Conservation (phyloP, 2,797 vertebrate genomes). For the Coreius guichenoti region DNA sequence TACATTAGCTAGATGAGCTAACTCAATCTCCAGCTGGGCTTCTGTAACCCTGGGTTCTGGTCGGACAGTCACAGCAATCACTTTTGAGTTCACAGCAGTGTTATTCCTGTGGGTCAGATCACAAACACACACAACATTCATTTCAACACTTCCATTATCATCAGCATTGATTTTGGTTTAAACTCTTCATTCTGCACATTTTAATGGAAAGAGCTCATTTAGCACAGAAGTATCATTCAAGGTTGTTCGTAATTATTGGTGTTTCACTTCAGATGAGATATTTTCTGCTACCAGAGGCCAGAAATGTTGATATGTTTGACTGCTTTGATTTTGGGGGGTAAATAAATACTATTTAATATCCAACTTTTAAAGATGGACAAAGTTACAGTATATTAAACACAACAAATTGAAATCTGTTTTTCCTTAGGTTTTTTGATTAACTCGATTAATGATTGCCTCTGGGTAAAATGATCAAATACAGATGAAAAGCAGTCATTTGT, state of each 20-base stretch:
- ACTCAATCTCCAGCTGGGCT: slow-evolving; percentile 94
- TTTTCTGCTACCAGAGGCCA: background rate
- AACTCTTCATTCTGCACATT: slow-evolving; percentile 24
- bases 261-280: background rate
- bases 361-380: background rate
- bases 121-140: slow-evolving; percentile 17
- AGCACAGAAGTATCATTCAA: slow-evolving; percentile 12
- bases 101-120: slow-evolving; percentile 85
- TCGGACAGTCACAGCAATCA: slow-evolving; percentile 96
- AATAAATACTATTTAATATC: background rate
- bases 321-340: no score
- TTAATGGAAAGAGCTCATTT: slow-evolving; percentile 25
- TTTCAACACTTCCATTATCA: slow-evolving; percentile 25
- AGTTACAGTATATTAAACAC: slow-evolving; percentile 15
- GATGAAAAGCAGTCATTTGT: slow-evolving; percentile 22
- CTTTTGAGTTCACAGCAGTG: slow-evolving; percentile 97
- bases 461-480: slow-evolving; percentile 10
- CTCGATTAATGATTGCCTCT: slow-evolving; percentile 1
- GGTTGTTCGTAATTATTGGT: background rate
- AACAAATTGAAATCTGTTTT: slow-evolving; percentile 7
- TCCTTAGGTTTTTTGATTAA: background rate
- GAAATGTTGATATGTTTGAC: background rate
- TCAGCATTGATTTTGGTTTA: slow-evolving; percentile 19
- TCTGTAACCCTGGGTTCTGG: slow-evolving; percentile 91
- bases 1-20: slow-evolving; percentile 97